Base-by-base conservation (phyloP, 1,140 invertebrate genomes). In the Pollicipes pollicipes region DNA sequence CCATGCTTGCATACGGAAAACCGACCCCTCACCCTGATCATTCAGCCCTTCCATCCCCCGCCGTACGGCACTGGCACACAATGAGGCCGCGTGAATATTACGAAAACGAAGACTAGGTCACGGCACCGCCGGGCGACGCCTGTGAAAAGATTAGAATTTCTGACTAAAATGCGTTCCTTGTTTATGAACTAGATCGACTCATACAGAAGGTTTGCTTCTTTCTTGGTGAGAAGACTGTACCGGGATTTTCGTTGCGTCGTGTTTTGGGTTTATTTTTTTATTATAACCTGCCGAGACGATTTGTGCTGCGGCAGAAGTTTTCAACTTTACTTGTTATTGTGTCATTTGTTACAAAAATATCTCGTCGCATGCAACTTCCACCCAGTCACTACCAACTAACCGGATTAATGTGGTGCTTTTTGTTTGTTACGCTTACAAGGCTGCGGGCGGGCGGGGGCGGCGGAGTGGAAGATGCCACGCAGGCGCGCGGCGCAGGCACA, bases 211-310 rank as follows among this genome's bases (percentile, higher is more conserved):
- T 21, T 24, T 10, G 45, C 45, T 58, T 58, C 45, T 58, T 58
- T 10, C 45, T 58, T 58, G 45, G 24, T 58, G 45, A 58, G 45
- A 58, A 58, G 45, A 58, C 8, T n/a, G 45, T 58, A 24, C 45
- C 24, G 45, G 45, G 24, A 21, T 58, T 58, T 58, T 58, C 24
- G 17, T 58, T 10, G 8, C 45, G 17, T 58, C 6, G 24, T 58
- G 45, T 58, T 58, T 21, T 58, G 45, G 45, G 45, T 58, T 58
- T 58, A 58, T 58, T 58, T 58, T 58, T 58, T 58, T 58, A 58
- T 58, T 58, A 10, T 58, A 21, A 58, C 13, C 45, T 58, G 45
- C 45, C 45, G 45, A 58, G 45, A 24, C 45, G 45, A 58, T 58
- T 58, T 24, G 45, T 24, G 21, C 45, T 58, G 45, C 45, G 45